Evolutionary conservation across 2,113 vertebrate species (phyloP).

Genomic region (Mungos mungo): DNA sequence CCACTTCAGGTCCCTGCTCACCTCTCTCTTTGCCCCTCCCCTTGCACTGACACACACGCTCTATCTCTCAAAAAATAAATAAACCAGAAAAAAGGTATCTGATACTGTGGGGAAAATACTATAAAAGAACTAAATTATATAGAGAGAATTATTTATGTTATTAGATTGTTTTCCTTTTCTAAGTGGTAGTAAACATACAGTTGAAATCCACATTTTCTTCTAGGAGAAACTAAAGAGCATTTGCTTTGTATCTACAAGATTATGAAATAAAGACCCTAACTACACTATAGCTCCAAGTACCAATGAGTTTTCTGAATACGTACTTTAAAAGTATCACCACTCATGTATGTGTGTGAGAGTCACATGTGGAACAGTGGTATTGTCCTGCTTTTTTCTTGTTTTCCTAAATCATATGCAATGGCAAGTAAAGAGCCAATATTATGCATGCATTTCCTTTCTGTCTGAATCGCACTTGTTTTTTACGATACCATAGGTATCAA

Average conservation of each 20-base stretch:
- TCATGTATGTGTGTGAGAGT: not conserved
- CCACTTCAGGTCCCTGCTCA: too few species aligned
- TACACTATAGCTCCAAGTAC: not conserved
- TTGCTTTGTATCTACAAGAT: not conserved
- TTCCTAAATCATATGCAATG: not conserved
- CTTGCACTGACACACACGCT: too few species aligned
- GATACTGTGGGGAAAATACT: not conserved
- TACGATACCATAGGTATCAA: not conserved
- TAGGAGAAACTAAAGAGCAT: slow-evolving; percentile 5
- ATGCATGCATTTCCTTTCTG: not conserved
- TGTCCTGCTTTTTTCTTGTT: not conserved
- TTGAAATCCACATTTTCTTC: slow-evolving; percentile 13
- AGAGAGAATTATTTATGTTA: not conserved
- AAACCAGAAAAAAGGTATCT: not conserved
- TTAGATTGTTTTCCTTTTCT: slow-evolving; percentile 21
- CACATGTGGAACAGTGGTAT: not conserved
- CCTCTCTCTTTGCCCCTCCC: too few species aligned
- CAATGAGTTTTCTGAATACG: not conserved
- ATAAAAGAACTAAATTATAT: not conserved
- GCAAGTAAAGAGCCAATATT: slow-evolving; percentile 57
- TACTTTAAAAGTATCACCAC: not conserved
- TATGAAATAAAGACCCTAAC: slow-evolving; percentile 14
- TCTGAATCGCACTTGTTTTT: slow-evolving; percentile 18
- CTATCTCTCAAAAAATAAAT: too few species aligned
- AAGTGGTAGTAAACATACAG: not conserved